phyloP scores from a whole-genome alignment of 2,113 vertebrate species.

The Ranitomeya variabilis region DNA sequence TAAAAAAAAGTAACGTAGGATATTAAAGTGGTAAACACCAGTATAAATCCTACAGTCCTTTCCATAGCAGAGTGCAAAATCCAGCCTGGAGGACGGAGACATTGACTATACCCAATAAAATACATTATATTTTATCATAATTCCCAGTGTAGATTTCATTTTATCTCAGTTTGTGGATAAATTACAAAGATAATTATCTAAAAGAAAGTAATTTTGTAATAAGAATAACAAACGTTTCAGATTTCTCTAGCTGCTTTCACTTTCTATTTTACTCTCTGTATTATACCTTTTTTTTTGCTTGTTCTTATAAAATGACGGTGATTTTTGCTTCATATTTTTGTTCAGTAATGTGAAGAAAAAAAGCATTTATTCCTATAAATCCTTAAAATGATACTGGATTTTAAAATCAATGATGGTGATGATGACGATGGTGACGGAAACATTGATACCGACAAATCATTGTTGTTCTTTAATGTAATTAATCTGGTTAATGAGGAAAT shows the following conservation, averaged over 20 bases:
- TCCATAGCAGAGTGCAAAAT: neutral
- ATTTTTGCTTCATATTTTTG: neutral
- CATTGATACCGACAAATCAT: neutral
- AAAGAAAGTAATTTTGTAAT: neutral
- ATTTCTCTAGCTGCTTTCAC: conserved; percentile 2
- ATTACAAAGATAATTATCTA: neutral
- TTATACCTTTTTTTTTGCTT: too few relatives aligned
- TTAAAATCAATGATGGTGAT: neutral
- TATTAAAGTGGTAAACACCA: neutral
- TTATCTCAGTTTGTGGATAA: neutral
- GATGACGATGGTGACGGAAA: neutral
- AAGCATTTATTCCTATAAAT: neutral
- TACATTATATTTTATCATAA: neutral
- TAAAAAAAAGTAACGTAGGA: neutral
- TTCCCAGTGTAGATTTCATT: neutral
- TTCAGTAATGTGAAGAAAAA: neutral
- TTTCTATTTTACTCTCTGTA: neutral
- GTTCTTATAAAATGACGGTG: neutral
- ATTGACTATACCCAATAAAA: neutral
- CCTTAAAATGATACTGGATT: neutral
- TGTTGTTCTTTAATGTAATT: neutral
- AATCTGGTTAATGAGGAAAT: neutral
- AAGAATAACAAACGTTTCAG: neutral
- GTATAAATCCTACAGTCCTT: neutral
- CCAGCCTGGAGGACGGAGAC: neutral